These are phyloP conservation scores for Picathartes gymnocephalus DNA, from an alignment of 2,113 vertebrate genomes.

Conservation along the genomic window DNA sequence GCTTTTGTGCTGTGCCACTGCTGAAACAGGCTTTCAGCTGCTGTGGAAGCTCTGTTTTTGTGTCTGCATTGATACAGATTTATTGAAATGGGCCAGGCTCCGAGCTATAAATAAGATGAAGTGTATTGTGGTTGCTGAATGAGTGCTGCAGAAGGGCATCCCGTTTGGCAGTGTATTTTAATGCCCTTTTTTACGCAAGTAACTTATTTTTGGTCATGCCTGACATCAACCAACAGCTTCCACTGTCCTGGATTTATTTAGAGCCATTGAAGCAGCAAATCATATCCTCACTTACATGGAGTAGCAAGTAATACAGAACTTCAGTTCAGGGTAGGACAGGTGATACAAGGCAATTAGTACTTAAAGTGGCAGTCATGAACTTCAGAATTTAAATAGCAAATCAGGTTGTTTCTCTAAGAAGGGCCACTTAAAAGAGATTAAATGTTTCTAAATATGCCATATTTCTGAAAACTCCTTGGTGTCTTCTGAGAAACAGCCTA, in stretches of 20 bases:
- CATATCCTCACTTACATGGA: not conserved
- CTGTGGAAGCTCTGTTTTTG: not conserved
- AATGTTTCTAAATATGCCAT: not conserved
- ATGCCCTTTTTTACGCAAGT: not conserved
- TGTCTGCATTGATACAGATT: not conserved
- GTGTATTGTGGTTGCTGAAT: not conserved
- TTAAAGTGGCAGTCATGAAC: not conserved
- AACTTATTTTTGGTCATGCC: not conserved
- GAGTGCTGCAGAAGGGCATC: not conserved
- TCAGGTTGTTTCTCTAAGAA: not conserved
- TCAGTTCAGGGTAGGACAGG: not conserved
- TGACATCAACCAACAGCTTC: not conserved
- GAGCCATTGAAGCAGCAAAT: not conserved
- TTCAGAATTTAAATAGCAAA: not conserved
- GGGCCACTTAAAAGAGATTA: not conserved
- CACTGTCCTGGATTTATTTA: not conserved
- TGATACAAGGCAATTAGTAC: not conserved
- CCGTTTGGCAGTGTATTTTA: not conserved
- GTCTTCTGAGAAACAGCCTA: not conserved
- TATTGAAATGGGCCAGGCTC: not conserved
- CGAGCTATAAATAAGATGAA: not conserved
- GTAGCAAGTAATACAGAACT: not conserved
- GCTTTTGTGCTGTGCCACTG: not conserved
- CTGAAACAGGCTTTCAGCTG: not conserved
- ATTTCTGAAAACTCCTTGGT: not conserved